phyloP scores from a whole-genome alignment of 2,888 invertebrate species.

The Leucophora obtusa region DNA sequence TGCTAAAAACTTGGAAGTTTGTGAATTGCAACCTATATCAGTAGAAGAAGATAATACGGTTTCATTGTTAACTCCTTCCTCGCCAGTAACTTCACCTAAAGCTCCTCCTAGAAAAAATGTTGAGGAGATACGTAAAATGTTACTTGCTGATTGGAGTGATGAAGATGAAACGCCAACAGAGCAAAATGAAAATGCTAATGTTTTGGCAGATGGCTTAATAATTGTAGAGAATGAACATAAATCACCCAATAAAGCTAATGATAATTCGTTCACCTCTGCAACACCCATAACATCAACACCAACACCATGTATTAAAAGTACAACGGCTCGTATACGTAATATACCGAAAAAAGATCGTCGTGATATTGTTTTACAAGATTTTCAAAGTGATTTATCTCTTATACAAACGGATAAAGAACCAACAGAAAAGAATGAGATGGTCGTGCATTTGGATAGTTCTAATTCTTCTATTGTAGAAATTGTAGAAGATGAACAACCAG shows the following conservation, averaged over 20 bases:
- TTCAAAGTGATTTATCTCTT: slow-evolving; percentile 63
- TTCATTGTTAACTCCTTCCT: no score
- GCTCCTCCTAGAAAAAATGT: slow-evolving; percentile 75
- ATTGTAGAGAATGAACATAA: neutral
- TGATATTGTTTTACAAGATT: slow-evolving; percentile 73
- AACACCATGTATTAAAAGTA: neutral
- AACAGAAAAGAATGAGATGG: slow-evolving; percentile 11
- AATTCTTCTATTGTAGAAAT: slow-evolving; percentile 55
- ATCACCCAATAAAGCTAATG: neutral
- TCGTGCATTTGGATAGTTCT: slow-evolving; percentile 47
- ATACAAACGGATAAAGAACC: slow-evolving; percentile 13
- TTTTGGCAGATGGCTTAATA: neutral
- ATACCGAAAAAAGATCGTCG: slow-evolving; percentile 78
- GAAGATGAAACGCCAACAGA: slow-evolving; percentile 77
- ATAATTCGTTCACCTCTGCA: neutral
- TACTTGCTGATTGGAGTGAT: slow-evolving; percentile 89
- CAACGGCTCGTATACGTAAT: slow-evolving; percentile 73
- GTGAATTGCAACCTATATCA: no score
- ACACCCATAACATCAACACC: slow-evolving; percentile 26
- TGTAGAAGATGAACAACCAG: slow-evolving; percentile 42
- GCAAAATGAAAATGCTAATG: slow-evolving; percentile 51
- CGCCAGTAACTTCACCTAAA: neutral
- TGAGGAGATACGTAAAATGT: slow-evolving; percentile 83
- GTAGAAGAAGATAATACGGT: no score
- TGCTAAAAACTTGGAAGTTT: no score